Conservation (phyloP, 2,797 vertebrate species). For the Enteromius treurensis region DNA sequence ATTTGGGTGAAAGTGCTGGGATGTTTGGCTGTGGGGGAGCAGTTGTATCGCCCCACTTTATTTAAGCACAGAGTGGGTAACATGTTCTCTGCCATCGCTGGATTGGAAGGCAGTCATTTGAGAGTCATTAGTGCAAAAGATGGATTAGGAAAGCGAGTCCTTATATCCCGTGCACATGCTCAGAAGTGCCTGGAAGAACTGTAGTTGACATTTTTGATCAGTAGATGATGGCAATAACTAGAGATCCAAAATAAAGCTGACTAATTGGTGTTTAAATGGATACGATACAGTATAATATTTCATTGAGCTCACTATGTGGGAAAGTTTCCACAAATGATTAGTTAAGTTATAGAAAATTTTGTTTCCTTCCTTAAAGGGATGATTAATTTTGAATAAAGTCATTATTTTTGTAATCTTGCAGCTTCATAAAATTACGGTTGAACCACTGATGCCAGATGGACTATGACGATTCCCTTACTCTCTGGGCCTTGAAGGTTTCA, state of each 20-base stretch:
- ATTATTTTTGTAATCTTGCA: not conserved
- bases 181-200: not conserved
- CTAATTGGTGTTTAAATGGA: not conserved
- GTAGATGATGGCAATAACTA: not conserved
- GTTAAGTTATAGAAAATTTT: not conserved
- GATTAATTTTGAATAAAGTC: not conserved
- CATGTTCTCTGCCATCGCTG: conserved; percentile 15
- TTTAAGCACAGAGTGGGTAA: conserved; percentile 49
- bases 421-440: not conserved
- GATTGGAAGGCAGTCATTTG: not conserved
- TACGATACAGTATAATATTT: not conserved
- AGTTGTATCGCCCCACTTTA: conserved; percentile 24
- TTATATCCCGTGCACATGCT: not conserved
- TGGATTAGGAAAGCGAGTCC: not conserved
- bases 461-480: not conserved
- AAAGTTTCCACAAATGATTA: not conserved
- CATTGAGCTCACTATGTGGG: not conserved
- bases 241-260: not conserved
- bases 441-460: not conserved
- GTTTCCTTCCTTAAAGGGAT: not conserved
- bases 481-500: not conserved
- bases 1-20: conserved; percentile 42
- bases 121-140: conserved; percentile 13
- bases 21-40: conserved; percentile 15
- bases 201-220: not conserved